Conservation (phyloP, 2,113 vertebrate species). For the Calyptomena viridis region DNA sequence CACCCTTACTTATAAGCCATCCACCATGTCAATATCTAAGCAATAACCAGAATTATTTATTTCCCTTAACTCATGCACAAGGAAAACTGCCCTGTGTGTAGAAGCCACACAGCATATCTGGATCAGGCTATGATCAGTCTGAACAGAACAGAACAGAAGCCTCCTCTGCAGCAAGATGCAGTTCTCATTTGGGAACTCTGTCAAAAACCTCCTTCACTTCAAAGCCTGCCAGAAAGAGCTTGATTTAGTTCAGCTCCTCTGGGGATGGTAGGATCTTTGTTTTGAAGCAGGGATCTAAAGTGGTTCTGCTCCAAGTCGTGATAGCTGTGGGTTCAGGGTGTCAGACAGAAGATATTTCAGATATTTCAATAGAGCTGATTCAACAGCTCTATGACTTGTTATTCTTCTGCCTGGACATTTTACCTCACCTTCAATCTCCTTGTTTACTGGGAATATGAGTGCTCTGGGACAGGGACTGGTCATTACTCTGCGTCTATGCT, state of each 20-base stretch:
- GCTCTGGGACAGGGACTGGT: neutral
- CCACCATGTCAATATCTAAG: neutral
- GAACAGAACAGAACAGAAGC: constrained; percentile 2
- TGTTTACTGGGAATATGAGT: neutral
- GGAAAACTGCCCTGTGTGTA: neutral
- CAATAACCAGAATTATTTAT: neutral
- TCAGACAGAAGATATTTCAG: neutral
- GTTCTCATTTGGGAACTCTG: neutral
- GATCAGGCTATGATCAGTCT: neutral
- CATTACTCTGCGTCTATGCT: neutral
- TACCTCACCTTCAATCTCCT: neutral
- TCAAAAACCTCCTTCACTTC: neutral
- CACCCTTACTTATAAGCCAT: neutral
- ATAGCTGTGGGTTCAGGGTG: neutral
- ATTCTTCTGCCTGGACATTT: neutral
- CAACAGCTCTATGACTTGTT: neutral
- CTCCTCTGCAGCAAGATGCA: constrained; percentile 20
- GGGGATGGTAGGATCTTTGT: neutral
- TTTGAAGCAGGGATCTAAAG: neutral
- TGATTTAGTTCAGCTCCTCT: neutral
- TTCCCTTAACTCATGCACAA: neutral
- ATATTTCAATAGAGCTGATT: neutral
- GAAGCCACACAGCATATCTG: neutral
- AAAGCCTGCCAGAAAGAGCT: neutral
- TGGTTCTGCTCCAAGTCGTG: neutral